These are phyloP conservation scores for Synergus gifuensis DNA, from an alignment of 2,888 invertebrate genomes.

Conservation along the genomic window DNA sequence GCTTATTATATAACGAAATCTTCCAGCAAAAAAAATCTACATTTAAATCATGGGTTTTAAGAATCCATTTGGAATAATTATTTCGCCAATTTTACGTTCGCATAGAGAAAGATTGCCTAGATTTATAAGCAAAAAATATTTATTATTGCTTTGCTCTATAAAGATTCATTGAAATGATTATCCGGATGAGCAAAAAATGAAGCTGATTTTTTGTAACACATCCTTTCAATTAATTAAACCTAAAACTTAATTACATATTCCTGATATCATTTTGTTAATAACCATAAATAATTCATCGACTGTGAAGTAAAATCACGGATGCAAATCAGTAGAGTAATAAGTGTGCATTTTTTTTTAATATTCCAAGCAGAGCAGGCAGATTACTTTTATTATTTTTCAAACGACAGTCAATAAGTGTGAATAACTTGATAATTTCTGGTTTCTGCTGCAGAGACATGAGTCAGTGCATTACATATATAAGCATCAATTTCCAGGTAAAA, in stretches of 20 bases:
- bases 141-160: no score
- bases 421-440: constrained; percentile 32
- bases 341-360: constrained; percentile 7
- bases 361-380: not conserved
- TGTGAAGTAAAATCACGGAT: not conserved
- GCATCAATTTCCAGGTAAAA: not conserved
- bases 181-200: not conserved
- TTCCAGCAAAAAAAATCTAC: constrained; percentile 7
- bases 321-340: not conserved
- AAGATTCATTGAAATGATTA: not conserved
- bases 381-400: constrained; percentile 12
- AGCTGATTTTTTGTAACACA: not conserved
- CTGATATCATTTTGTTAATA: not conserved
- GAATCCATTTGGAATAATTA: not conserved
- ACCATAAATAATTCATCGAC: not conserved
- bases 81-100: no score
- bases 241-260: not conserved
- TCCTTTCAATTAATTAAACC: not conserved
- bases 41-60: not conserved
- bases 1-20: constrained; percentile 31
- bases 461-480: not conserved
- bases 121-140: no score
- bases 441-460: constrained; percentile 24
- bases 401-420: constrained; percentile 9
- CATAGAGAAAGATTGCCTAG: no score